Conservation (phyloP, 2,888 invertebrate genomes). For the Empis stercorea region DNA sequence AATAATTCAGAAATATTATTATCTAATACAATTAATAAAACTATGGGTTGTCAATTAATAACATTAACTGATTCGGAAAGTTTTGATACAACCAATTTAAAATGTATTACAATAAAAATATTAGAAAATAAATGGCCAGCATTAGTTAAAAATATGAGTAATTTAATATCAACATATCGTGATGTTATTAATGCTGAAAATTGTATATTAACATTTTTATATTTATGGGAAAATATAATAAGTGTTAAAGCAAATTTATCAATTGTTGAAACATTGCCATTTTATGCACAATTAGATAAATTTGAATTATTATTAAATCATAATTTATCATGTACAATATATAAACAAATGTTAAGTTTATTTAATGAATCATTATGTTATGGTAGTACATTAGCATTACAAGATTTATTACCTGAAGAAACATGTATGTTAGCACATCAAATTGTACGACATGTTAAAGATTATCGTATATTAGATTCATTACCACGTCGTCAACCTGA, state of each 20-base stretch:
- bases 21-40: too few species aligned
- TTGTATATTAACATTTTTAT: conserved; percentile 67
- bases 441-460: conserved; percentile 75
- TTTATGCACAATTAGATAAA: conserved; percentile 70
- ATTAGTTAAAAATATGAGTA: conserved; percentile 54
- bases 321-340: conserved; percentile 65
- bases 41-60: conserved; percentile 27
- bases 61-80: conserved; percentile 64
- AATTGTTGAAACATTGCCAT: conserved; percentile 77
- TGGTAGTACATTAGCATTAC: conserved; percentile 77
- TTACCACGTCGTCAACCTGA: conserved; percentile 32
- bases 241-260: conserved; percentile 83
- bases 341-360: conserved; percentile 70
- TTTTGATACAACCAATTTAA: conserved; percentile 73
- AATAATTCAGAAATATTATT: not conserved
- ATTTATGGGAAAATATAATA: conserved; percentile 80
- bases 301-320: conserved; percentile 60
- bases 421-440: conserved; percentile 76
- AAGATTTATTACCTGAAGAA: conserved; percentile 77
- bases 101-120: conserved; percentile 73
- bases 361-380: conserved; percentile 87
- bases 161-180: conserved; percentile 24
- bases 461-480: conserved; percentile 50
- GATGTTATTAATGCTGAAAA: conserved; percentile 42
- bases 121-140: conserved; percentile 75